These are phyloP conservation scores for Leptinotarsa defecta DNA, from an alignment of 1,140 invertebrate species.

Conservation along the genomic window DNA sequence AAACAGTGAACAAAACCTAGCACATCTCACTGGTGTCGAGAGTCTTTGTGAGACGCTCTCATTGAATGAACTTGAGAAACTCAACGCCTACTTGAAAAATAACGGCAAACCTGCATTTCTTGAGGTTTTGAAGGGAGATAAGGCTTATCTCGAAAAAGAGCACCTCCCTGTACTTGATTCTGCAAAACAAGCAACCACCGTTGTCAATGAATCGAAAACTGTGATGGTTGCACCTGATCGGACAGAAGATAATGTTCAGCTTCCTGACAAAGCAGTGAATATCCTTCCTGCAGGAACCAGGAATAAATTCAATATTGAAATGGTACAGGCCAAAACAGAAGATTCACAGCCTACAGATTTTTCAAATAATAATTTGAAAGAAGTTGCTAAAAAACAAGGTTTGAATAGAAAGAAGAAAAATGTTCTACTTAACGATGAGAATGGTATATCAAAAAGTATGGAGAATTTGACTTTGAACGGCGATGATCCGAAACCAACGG, in stretches of 20 bases:
- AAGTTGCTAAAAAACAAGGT: slow-evolving; percentile 88
- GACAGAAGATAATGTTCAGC: slow-evolving; percentile 79
- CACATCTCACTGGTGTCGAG: slow-evolving; percentile 87
- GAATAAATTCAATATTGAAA: slow-evolving; percentile 76
- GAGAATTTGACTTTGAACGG: slow-evolving; percentile 43
- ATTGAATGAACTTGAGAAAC: slow-evolving; percentile 72
- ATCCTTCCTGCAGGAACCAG: slow-evolving; percentile 94
- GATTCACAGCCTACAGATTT: slow-evolving; percentile 90
- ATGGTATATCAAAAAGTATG: slow-evolving; percentile 59
- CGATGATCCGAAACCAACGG: slow-evolving; percentile 6
- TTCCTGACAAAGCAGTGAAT: slow-evolving; percentile 95
- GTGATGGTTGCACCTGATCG: slow-evolving; percentile 66
- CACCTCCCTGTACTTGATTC: slow-evolving; percentile 64
- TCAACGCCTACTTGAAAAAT: slow-evolving; percentile 72
- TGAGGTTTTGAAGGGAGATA: slow-evolving; percentile 65
- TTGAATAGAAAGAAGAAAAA: slow-evolving; percentile 86
- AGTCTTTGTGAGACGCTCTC: slow-evolving; percentile 84
- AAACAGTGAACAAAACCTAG: slow-evolving; percentile 74
- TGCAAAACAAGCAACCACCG: slow-evolving; percentile 55
- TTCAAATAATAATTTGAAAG: slow-evolving; percentile 80
- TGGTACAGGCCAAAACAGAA: slow-evolving; percentile 94
- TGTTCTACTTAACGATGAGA: slow-evolving; percentile 65
- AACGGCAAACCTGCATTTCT: slow-evolving; percentile 70
- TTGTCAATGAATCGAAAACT: slow-evolving; percentile 53
- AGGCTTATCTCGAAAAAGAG: slow-evolving; percentile 74